Base-by-base conservation (phyloP, 2,797 vertebrate genomes). In the Dallia pectoralis region DNA sequence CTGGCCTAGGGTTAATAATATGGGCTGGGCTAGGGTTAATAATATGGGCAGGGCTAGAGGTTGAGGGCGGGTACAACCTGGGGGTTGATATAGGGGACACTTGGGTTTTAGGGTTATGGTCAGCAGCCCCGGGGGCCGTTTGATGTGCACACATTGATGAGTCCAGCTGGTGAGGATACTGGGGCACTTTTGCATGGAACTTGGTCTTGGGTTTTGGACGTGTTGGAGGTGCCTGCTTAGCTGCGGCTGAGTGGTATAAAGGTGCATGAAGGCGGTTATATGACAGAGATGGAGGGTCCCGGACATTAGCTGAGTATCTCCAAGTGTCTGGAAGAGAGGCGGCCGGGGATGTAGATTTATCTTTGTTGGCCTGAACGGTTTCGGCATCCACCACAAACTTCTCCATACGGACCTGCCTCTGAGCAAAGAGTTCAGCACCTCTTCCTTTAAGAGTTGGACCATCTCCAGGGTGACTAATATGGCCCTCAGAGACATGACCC, bases 351-450 rank as follows among this genome's bases (percentile, higher is more conserved):
- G 90, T 81, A 53, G 94, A 85, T 78, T 93, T 94, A 25, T 89
- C 82, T 79, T 89, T 92, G 70, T 93, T 94, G 72, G 94, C 94
- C 89, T 95, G 94, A 71, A 97, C 95, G 1, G 95, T 95, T 82
- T 97, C 94, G 67, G 90, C 91, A 85, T 97, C 96, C 1, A 98
- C 94, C 70, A 98, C 92, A 16, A 95, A 99, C 85, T 96, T 98
- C 89, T 99, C 95, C 97, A 98, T 97, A 22, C 97, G 94, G 2
- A 96, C 94, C 85, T 98, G 97, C 91, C 97, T 94, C 81, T 91
- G 95, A 33, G 96, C 96, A 85, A 99, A 98, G 62, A 99, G 90
- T 81, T 95, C 91, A 27, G 96, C 97, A 76, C 97, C 98, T 89
- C 93, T 97, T 67, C 96, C 97, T 1, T 88, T 93, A 91, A 96